Conservation (phyloP, 1,140 invertebrate genomes). For the Eueides isabella region DNA sequence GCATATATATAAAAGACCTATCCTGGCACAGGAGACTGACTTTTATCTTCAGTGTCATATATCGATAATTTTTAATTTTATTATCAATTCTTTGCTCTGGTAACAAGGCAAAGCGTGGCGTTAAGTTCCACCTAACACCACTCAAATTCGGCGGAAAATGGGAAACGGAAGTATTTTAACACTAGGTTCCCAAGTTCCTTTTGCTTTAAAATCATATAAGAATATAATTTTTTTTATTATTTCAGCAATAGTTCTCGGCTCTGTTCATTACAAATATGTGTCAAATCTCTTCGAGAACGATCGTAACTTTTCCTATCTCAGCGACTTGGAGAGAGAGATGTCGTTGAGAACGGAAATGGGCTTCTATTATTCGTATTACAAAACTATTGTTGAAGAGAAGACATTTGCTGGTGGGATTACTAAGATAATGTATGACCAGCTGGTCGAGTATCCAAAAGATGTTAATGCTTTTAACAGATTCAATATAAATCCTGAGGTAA, state of each 20-base stretch:
- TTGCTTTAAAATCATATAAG: no score
- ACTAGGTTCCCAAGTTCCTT: no score
- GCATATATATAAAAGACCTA: no score
- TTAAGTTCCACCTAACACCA: no score
- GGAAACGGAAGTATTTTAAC: no score
- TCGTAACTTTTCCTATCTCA: constrained; percentile 91
- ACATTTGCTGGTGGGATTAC: constrained; percentile 85
- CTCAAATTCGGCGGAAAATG: no score
- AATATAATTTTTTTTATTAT: constrained; percentile 32
- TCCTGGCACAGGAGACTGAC: no score
- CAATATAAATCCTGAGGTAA: no score
- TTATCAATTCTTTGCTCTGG: no score
- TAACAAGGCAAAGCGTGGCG: no score
- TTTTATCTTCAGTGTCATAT: no score
- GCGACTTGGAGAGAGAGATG: constrained; percentile 91
- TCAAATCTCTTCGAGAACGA: constrained; percentile 91
- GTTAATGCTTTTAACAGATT: constrained; percentile 92
- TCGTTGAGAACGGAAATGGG: constrained; percentile 92
- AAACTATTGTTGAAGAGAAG: constrained; percentile 88
- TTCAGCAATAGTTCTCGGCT: constrained; percentile 57
- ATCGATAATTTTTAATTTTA: no score
- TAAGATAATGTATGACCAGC: constrained; percentile 87
- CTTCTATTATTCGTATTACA: constrained; percentile 94
- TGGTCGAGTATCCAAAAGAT: constrained; percentile 90
- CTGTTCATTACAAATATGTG: constrained; percentile 85